Evolutionary conservation across 2,797 vertebrate genomes (phyloP), one percentile per base, ranked within the genome.

Genomic region (Lutra lutra): DNA sequence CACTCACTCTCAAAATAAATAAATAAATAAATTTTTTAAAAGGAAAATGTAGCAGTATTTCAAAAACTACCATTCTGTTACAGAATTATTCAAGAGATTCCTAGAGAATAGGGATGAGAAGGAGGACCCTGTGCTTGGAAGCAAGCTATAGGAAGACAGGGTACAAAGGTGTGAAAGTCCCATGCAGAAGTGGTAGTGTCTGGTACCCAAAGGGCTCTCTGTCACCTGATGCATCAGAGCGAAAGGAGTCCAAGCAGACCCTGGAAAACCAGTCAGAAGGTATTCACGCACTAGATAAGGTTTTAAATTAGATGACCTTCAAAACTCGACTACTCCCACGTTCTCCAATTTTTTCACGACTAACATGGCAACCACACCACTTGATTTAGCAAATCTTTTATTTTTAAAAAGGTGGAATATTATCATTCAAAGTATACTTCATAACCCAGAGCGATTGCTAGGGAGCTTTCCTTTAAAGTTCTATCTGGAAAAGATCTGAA

Each of bases 401-500:
- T 70, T 79, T 94, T 83, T 94, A 68, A 80, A 90, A 82, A 51
- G 8, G 23, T n/a, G 58, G 56, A 75, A 43, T 40, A 38, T 73
- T 79, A 46, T 68, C 48, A 82, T 77, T 66, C 92, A 91, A 90
- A 89, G 79, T 40, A 66, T 38, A 77, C 60, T 73, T 94, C 35
- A 18, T 72, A 58, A 91, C 25, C 46, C 91, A 78, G 29, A 95
- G 58, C 12, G 46, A 92, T 38, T 73, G 62, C 82, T 91, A 86
- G 48, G 35, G 40, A 62, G 68, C 86, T 97, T 94, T 84, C 93
- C 92, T 94, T 96, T 94, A 95, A 92, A 75, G 51, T 64, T 87
- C 91, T 90, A 90, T 96, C 93, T 83, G 78, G 77, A 80, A 95
- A 97, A 92, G 87, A 92, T 96, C 95, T 97, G 87, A 95, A 92